Evolutionary conservation across 2,113 vertebrate genomes (phyloP), one percentile per base, ranked within the genome.

Genomic region (Aviceda subcristata): DNA sequence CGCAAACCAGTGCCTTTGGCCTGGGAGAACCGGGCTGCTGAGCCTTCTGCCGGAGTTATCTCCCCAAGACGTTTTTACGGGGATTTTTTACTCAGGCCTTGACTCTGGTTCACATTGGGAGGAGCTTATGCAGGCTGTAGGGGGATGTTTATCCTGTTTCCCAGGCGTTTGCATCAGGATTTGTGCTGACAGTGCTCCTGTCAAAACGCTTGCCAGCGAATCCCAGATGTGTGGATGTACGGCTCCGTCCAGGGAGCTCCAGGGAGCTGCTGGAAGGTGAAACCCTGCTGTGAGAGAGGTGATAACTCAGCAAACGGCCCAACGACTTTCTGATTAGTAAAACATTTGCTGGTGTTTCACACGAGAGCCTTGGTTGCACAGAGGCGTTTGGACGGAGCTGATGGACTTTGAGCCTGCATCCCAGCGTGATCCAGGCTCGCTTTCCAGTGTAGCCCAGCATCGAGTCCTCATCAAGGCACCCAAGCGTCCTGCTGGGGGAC

Each of bases 401-500:
- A 11, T 18, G 80, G 59, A 30, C 62, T 36, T 10, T 0, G 73
- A 75, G 46, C 46, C 24, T 45, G 23, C n/a, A 38, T 50, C 59
- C 63, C 0, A 0, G 18, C 0, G 0, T 23, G 84, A 45, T 77
- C 45, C 2, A 6, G 29, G 66, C 48, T 79, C 10, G 5, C 55
- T 64, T 69, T 43, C 56, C 18, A 10, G 27, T 22, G 1, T 16
- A 39, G 66, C 51, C 66, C 51, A 10, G 36, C 3, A 0, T 4
- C 4, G 3, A 43, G 32, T 24, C 38, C 48, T 87, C 57, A 2
- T 13, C 5, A 15, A 82, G 43, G 46, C 59, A 73, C 34, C 43
- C 26, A 6, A 0, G n/a, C 51, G 30, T 78, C 64, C 60, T 56
- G 20, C 24, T 21, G 32, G 1, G 3, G 39, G 48, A 36, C 21